Percentiles rank a stretch among this genome's conserved stretches.
Conservation (phyloP, 1,140 invertebrate species). For the Cyclina sinensis region DNA sequence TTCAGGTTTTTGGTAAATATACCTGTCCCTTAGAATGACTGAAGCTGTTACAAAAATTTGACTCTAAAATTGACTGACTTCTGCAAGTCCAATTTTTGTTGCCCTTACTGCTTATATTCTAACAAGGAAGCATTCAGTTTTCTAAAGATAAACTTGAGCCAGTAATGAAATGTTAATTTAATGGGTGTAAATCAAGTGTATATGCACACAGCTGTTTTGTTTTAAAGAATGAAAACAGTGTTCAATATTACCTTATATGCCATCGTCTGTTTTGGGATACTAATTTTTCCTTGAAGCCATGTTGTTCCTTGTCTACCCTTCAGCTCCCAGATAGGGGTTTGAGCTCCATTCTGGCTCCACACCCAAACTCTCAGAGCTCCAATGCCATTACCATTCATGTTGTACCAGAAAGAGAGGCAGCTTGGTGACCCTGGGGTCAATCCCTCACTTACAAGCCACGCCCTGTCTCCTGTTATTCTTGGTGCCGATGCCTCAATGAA, state of each 20-base stretch:
- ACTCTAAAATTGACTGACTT: no score
- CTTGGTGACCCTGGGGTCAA: slow-evolving; percentile 60
- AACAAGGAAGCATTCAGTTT: no score
- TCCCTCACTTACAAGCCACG: slow-evolving; percentile 75
- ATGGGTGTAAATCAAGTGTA: no score
- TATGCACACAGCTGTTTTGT: no score
- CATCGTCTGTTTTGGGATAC: slow-evolving; percentile 70
- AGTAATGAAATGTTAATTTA: no score
- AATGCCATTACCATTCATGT: slow-evolving; percentile 81
- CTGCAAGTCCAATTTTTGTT: no score
- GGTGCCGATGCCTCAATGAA: slow-evolving; percentile 77
- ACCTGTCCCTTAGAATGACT: no score
- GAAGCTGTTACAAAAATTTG: no score
- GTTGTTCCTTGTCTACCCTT: slow-evolving; percentile 67
- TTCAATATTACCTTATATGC: slow-evolving; percentile 77
- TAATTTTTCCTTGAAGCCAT: slow-evolving; percentile 73
- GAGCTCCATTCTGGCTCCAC: slow-evolving; percentile 66
- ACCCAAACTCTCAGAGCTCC: slow-evolving; percentile 76
- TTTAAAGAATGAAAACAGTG: no score
- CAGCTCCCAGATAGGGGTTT: slow-evolving; percentile 77
- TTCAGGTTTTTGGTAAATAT: no score
- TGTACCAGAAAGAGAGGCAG: slow-evolving; percentile 82
- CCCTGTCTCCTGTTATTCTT: slow-evolving; percentile 67
- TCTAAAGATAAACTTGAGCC: no score
- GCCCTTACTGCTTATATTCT: no score